Percentiles rank a stretch among this genome's conserved stretches.
phyloP scores from a whole-genome alignment of 2,113 vertebrate species.

The Rhinolophus ferrumequinum region DNA sequence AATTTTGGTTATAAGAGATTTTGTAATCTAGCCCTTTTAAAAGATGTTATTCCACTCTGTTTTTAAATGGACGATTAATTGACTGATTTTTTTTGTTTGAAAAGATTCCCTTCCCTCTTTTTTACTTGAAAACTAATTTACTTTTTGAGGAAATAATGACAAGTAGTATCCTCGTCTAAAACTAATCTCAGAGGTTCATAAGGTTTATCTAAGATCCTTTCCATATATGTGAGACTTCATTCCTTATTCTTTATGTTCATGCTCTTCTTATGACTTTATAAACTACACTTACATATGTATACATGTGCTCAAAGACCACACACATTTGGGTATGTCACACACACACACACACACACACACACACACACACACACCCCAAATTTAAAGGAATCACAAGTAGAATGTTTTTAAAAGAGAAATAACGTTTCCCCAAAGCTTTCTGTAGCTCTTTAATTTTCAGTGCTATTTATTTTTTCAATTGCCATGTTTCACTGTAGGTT shows the following conservation, averaged over 20 bases:
- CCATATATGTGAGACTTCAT: background rate
- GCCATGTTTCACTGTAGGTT: background rate
- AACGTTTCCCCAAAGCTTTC: background rate
- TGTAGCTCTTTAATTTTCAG: background rate
- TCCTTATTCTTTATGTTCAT: background rate
- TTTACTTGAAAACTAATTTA: background rate
- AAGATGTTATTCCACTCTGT: background rate
- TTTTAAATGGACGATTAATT: background rate
- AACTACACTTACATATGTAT: background rate
- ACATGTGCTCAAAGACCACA: background rate
- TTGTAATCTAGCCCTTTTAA: background rate
- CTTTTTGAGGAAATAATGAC: background rate
- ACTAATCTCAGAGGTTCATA: constrained; percentile 24
- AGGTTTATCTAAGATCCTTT: background rate
- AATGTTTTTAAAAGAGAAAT: background rate
- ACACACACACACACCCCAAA: too few species aligned
- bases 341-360: background rate
- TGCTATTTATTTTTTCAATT: background rate
- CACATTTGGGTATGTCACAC: background rate
- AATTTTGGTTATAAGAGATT: background rate
- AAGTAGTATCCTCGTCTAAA: background rate
- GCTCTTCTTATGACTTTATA: background rate
- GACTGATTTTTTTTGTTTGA: background rate
- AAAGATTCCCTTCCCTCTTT: background rate
- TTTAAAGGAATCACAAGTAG: background rate